Evolutionary conservation across 2,888 invertebrate species (phyloP).

Genomic region (Ennomos fuscantarius): DNA sequence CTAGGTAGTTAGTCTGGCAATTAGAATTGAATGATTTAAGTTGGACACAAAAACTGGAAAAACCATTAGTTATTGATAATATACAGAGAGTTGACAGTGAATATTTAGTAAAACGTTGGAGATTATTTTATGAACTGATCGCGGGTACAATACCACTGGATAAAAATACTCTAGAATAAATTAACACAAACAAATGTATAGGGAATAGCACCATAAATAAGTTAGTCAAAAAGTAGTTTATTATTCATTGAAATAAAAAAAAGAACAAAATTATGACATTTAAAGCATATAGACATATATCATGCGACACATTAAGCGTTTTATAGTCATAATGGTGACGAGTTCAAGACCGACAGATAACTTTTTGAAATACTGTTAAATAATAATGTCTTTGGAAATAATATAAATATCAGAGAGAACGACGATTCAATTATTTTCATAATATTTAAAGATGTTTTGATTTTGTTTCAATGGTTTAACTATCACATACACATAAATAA

Average conservation of each 20-base stretch:
- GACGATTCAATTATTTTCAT: too few species aligned
- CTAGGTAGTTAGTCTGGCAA: too few species aligned
- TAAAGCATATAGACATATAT: constrained; percentile 47
- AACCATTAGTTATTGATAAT: too few species aligned
- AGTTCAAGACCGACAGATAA: not conserved
- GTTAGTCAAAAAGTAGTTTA: constrained; percentile 23
- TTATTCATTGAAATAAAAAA: constrained; percentile 22
- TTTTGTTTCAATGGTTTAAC: too few species aligned
- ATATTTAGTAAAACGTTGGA: not conserved
- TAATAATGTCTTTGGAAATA: not conserved
- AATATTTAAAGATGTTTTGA: too few species aligned
- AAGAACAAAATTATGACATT: constrained; percentile 42
- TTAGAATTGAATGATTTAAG: too few species aligned
- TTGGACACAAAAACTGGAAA: too few species aligned
- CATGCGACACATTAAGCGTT: constrained; percentile 56
- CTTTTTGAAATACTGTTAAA: not conserved
- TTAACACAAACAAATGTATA: not conserved
- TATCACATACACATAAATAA: too few species aligned
- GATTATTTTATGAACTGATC: not conserved
- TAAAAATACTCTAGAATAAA: not conserved
- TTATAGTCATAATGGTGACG: constrained; percentile 3
- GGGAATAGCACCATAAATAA: constrained; percentile 16
- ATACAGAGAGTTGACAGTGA: too few species aligned
- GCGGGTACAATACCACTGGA: not conserved
- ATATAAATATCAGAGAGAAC: too few species aligned